Base-by-base conservation (phyloP, 2,113 vertebrate species). In the Channa argus region DNA sequence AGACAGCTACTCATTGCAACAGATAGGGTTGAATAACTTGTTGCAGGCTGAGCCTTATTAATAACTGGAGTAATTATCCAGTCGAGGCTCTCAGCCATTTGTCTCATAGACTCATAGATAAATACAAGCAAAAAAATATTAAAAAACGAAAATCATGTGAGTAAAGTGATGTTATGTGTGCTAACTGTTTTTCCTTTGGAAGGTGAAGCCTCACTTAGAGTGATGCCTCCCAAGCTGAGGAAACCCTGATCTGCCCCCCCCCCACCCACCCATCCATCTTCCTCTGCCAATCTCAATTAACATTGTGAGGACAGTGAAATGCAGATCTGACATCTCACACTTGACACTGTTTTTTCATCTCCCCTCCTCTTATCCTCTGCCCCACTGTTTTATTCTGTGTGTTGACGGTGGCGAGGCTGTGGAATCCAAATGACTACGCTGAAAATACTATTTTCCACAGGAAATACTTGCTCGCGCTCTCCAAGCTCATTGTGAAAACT, bases 391-490 rank as follows among this genome's bases (percentile, higher is more conserved):
- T 58, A 45, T 11, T 72, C 13, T 1, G 52, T 76, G 71, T 59
- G 50, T 72, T 56, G 63, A 71, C 64, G 62, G 69, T 15, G 52
- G 52, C 67, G 6, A 9, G 5, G 44, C 63, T 58, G 67, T 68
- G 65, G 44, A 7, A 41, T 47, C 72, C 55, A 53, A 49, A 71
- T 77, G 2, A 39, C 39, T 8, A 2, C 10, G 64, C 47, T 11
- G 14, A 54, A 77, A 66, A 55, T 24, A 45, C 2, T 0, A 2
- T 60, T 80, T 90, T 84, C 80, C 87, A 80, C 76, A 71, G 86
- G 84, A 89, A 86, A 63, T 0, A 53, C 84, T 61, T 37, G 14
- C 66, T 85, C 80, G 70, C 69, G 63, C 52, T 83, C 76, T 86
- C 84, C 82, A 77, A 24, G 14, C 63, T 61, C 34, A 24, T 58